Evolutionary conservation across 2,888 invertebrate genomes (phyloP).

Genomic region (Himalopsyche kuldschensis): DNA sequence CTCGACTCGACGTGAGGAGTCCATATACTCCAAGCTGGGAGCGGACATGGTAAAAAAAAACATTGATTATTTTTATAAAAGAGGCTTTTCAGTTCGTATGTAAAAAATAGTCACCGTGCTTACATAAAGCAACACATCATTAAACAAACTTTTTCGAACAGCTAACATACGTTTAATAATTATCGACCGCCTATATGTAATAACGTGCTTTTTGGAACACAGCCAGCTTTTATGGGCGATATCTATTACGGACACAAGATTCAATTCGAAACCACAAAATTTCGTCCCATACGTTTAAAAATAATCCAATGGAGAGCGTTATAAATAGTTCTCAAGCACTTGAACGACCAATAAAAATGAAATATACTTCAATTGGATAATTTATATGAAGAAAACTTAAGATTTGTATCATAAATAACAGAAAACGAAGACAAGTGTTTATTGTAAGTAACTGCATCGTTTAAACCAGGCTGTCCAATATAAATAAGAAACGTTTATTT

Average conservation of each 20-base stretch:
- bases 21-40: too few species aligned
- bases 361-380: neutral
- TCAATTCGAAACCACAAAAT: neutral
- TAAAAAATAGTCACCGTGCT: neutral
- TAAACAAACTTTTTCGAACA: neutral
- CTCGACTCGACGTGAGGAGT: too few species aligned
- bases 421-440: neutral
- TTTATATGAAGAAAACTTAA: neutral
- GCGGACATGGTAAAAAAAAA: too few species aligned
- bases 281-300: neutral
- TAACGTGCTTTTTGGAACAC: neutral
- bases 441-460: neutral
- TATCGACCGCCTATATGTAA: neutral
- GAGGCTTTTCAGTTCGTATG: neutral
- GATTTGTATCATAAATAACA: neutral
- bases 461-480: neutral
- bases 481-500: neutral
- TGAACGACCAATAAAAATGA: slow-evolving; percentile 33
- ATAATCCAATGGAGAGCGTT: neutral
- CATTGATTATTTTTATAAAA: too few species aligned
- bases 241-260: neutral
- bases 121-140: neutral
- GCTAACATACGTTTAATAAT: neutral
- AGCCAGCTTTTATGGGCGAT: neutral
- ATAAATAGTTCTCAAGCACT: slow-evolving; percentile 16